Base-by-base conservation (phyloP, 2,888 invertebrate genomes). In the Exocentrus adspersus region DNA sequence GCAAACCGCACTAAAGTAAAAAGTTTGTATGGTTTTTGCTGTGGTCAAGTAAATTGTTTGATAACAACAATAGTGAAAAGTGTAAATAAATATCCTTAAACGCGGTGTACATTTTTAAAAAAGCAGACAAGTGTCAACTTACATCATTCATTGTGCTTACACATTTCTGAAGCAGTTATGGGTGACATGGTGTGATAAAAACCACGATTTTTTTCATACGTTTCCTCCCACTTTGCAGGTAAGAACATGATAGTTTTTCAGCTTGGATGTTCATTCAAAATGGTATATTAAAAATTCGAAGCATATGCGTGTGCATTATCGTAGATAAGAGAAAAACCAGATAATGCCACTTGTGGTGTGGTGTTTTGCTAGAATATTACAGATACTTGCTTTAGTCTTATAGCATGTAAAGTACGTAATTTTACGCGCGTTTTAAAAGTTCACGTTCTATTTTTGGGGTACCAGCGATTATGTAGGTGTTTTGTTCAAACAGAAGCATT, bases 141-240 rank as follows among this genome's bases (percentile, higher is more conserved):
- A 12, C 20, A 21, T 5, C 10, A 21, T 21, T 17, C n/a, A 6
- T 45, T n/a, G 21, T 45, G 21, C 24, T 24, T 46, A 37, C 37
- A 37, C 12, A n/a, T 37, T 37, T 32, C 32, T n/a, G n/a, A 30
- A n/a, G 46, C 14, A 48, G 54, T 17, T 42, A 54, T 54, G 54
- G 53, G 54, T 54, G 54, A 21, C 24, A 54, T 12, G n/a, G 43
- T 28, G 54, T 28, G 9, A 12, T 54, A 30, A 54, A 53, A 54
- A 54, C n/a, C n/a, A n/a, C n/a, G n/a, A 54, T 37, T 43, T 17
- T 53, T 43, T 53, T 53, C 20, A 19, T 12, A 19, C 7, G 12
- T n/a, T 21, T 42, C 21, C 54, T 54, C 30, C 54, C 30, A 54
- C 54, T 41, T 54, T 17, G 42, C 54, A 54, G 54, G 43, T 43